A percentile compares a stretch with the other conserved stretches of the same genome.
phyloP scores from a whole-genome alignment of 1,140 invertebrate species.

The Sinonovacula constricta region DNA sequence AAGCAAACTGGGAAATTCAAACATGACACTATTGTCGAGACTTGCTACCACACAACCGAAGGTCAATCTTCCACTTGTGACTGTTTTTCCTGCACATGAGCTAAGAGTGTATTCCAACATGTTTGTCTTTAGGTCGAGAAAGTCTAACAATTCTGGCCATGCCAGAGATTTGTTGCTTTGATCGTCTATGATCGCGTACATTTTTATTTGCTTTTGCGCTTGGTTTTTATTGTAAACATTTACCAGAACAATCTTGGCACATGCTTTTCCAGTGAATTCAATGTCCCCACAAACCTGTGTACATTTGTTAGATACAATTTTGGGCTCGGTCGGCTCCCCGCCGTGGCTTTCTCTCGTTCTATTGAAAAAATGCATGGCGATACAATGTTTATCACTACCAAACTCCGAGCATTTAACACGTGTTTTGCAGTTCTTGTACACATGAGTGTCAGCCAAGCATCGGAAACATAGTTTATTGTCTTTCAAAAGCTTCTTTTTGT shows the following conservation, averaged over 20 bases:
- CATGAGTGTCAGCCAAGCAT: no score
- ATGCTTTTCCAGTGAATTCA: conserved; percentile 15
- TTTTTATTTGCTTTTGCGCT: background rate
- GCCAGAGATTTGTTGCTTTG: conserved; percentile 42
- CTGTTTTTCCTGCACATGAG: conserved; percentile 24
- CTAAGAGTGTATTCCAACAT: conserved; percentile 2
- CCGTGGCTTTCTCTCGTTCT: conserved; percentile 12
- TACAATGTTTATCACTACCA: conserved; percentile 14
- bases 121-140: background rate
- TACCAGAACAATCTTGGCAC: conserved; percentile 29
- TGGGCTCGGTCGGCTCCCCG: background rate
- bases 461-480: conserved; percentile 52
- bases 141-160: conserved; percentile 9
- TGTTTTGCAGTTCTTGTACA: conserved; percentile 32
- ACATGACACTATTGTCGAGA: background rate
- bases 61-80: conserved; percentile 7
- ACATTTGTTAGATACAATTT: conserved; percentile 6
- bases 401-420: conserved; percentile 16
- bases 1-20: conserved; percentile 1
- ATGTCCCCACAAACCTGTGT: background rate
- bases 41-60: conserved; percentile 17
- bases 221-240: background rate
- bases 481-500: conserved; percentile 38
- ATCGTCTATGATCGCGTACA: conserved; percentile 37
- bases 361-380: conserved; percentile 15